Conservation (phyloP, 2,888 invertebrate species). For the Platycnemis pennipes region DNA sequence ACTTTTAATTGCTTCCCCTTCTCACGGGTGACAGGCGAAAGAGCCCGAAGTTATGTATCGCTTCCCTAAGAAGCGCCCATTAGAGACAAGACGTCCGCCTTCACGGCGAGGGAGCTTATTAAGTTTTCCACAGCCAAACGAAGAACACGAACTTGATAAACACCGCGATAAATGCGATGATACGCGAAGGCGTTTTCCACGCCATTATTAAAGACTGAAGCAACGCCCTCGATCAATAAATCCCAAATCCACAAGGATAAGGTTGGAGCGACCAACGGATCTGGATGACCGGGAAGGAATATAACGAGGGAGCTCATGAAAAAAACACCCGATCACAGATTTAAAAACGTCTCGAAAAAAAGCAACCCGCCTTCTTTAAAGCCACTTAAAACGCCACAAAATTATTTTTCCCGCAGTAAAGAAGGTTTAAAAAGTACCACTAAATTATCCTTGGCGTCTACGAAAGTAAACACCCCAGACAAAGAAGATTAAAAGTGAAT, state of each 20-base stretch:
- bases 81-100: neutral
- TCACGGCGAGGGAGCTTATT: neutral
- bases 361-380: neutral
- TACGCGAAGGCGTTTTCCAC: neutral
- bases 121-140: neutral
- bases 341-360: neutral
- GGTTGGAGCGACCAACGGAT: neutral
- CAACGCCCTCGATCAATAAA: neutral
- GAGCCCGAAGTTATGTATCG: slow-evolving; percentile 1
- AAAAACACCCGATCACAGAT: neutral
- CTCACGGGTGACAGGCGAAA: neutral
- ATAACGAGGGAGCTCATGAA: neutral
- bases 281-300: neutral
- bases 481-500: no score
- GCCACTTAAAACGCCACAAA: neutral
- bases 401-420: neutral
- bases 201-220: neutral
- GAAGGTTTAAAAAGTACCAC: neutral
- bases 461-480: neutral
- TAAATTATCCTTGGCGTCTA: neutral
- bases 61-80: neutral
- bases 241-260: neutral
- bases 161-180: neutral
- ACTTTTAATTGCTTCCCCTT: neutral
- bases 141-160: neutral